These are phyloP conservation scores for Bergia sp. DNA, from an alignment of 92 coral and sea anemone species.

Conservation along the genomic window DNA sequence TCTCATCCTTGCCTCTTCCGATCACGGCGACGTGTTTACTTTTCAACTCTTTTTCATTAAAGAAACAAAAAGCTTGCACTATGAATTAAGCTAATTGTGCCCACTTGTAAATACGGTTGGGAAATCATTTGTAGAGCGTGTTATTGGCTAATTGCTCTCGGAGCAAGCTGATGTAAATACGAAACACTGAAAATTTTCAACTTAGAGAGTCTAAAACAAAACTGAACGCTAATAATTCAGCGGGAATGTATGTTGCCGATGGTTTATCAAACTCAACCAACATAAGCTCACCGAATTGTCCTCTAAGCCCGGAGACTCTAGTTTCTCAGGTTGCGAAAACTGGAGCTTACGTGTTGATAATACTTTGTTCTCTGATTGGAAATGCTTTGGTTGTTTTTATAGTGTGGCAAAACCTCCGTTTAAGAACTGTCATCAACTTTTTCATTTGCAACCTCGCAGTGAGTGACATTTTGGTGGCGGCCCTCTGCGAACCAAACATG, in stretches of 20 bases:
- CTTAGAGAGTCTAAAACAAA: neutral
- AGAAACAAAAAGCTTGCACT: slow-evolving; percentile 25
- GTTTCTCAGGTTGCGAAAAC: slow-evolving; percentile 64
- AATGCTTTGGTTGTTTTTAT: slow-evolving; percentile 76
- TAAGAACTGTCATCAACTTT: slow-evolving; percentile 79
- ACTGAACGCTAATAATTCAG: neutral
- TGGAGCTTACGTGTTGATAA: slow-evolving; percentile 62
- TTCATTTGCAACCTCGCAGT: slow-evolving; percentile 86
- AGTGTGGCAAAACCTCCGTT: slow-evolving; percentile 70
- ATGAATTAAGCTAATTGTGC: slow-evolving; percentile 18
- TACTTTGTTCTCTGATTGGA: slow-evolving; percentile 69
- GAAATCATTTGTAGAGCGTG: slow-evolving; percentile 6
- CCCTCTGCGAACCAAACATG: slow-evolving; percentile 83
- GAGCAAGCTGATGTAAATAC: slow-evolving; percentile 1
- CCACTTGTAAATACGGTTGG: slow-evolving; percentile 23
- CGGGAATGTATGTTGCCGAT: slow-evolving; percentile 29
- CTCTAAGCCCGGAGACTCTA: slow-evolving; percentile 58
- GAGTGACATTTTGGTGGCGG: slow-evolving; percentile 75
- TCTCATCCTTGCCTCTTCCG: slow-evolving; percentile 7
- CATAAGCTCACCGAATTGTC: slow-evolving; percentile 39
- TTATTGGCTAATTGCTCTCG: slow-evolving; percentile 23
- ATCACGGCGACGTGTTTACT: slow-evolving; percentile 11
- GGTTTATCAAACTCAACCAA: slow-evolving; percentile 21
- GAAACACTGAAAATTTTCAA: neutral
- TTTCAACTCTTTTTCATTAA: slow-evolving; percentile 17